phyloP scores from a whole-genome alignment of 1,140 invertebrate genomes.

The Macrocentrus cingulum region DNA sequence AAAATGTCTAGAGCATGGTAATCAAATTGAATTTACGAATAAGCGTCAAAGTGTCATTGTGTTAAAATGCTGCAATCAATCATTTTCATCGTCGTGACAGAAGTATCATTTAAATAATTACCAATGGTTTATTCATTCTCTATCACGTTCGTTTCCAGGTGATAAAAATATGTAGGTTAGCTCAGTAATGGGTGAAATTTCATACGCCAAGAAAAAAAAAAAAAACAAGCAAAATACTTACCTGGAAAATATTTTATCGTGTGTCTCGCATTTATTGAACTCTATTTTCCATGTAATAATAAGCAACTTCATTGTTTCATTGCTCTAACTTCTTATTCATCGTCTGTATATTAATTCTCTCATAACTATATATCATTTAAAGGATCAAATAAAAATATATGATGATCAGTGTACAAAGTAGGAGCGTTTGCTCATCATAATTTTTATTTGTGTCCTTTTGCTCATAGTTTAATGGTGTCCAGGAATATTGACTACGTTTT shows the following conservation, averaged over 20 bases:
- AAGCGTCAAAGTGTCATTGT: too few relatives aligned
- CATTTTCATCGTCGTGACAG: too few relatives aligned
- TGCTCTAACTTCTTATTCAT: conserved; percentile 11
- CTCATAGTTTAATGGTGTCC: conserved; percentile 52
- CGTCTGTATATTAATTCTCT: conserved; percentile 3
- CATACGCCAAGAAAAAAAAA: too few relatives aligned
- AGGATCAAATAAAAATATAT: conserved; percentile 37
- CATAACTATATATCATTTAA: conserved; percentile 25
- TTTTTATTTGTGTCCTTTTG: conserved; percentile 45
- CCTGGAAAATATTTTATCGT: neutral
- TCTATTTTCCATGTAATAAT: conserved; percentile 10
- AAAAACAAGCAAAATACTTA: too few relatives aligned
- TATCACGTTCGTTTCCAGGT: too few relatives aligned
- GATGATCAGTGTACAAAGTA: neutral
- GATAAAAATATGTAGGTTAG: too few relatives aligned
- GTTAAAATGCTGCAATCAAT: too few relatives aligned
- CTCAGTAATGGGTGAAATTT: too few relatives aligned
- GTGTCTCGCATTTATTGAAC: neutral
- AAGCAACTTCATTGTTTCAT: conserved; percentile 3
- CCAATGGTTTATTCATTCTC: too few relatives aligned
- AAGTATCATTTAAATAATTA: too few relatives aligned
- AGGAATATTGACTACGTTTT: conserved; percentile 57
- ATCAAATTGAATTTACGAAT: too few relatives aligned
- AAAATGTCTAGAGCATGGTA: too few relatives aligned
- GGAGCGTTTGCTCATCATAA: conserved; percentile 12